Conservation (phyloP, 2,797 vertebrate genomes). For the Macropus fuliginosus region DNA sequence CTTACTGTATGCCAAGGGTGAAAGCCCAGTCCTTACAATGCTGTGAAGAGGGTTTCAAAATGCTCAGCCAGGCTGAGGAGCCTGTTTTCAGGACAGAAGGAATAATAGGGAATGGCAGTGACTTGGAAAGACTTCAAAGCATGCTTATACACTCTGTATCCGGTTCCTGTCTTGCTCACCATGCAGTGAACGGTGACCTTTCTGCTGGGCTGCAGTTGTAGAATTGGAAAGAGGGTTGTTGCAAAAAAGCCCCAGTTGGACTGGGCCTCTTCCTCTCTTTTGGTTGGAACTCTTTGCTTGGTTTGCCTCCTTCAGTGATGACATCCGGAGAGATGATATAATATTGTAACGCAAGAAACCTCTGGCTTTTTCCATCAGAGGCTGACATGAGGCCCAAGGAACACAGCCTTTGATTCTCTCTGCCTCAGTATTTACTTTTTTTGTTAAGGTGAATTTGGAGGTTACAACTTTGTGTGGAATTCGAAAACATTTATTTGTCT, state of each 20-base stretch:
- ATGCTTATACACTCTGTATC: neutral
- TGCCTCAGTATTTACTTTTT: neutral
- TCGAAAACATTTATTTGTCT: neutral
- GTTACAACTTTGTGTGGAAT: neutral
- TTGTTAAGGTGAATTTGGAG: neutral
- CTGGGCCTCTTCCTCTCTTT: neutral
- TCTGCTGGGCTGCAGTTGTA: neutral
- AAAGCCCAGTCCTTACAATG: neutral
- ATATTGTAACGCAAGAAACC: neutral
- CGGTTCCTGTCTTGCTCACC: neutral
- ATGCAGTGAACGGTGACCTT: neutral
- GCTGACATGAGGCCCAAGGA: neutral
- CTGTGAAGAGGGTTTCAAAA: neutral
- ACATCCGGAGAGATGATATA: neutral
- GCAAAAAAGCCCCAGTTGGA: neutral
- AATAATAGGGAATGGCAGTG: neutral
- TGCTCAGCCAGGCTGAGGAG: neutral
- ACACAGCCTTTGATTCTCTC: neutral
- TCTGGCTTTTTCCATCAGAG: neutral
- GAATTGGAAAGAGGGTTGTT: neutral
- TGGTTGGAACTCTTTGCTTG: neutral
- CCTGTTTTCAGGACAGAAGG: neutral
- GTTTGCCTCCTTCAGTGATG: neutral
- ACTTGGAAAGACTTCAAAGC: neutral
- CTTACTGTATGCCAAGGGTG: neutral